Conservation (phyloP, 37 sponge, comb jelly and placozoan genomes). For the Ephydatia muelleri region DNA sequence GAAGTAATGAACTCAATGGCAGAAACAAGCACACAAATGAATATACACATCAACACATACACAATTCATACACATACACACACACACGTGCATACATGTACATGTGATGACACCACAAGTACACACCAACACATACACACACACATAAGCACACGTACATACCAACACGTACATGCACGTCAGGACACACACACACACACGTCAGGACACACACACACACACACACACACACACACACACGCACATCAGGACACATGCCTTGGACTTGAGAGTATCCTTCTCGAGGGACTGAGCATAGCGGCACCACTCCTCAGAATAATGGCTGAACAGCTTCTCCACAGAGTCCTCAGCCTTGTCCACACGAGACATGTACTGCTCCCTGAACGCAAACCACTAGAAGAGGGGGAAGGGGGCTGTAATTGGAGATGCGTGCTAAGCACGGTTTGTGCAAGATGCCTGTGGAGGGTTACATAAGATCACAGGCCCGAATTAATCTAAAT, state of each 20-base stretch:
- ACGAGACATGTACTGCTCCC: slow-evolving; percentile 37
- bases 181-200: too few species aligned
- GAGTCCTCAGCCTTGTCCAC: slow-evolving; percentile 66
- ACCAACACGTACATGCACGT: too few species aligned
- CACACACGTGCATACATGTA: background rate
- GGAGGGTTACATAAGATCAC: too few species aligned
- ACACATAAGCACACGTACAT: too few species aligned
- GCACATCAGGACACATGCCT: slow-evolving; percentile 5
- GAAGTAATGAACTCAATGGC: too few species aligned
- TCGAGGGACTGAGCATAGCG: slow-evolving; percentile 50
- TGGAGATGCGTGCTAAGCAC: too few species aligned
- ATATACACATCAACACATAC: background rate
- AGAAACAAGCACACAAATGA: background rate
- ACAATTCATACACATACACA: background rate
- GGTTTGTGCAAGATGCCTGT: too few species aligned
- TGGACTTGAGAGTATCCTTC: slow-evolving; percentile 21
- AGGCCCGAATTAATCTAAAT: too few species aligned
- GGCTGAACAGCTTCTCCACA: slow-evolving; percentile 46
- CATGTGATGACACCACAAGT: too few species aligned
- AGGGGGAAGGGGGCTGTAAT: background rate
- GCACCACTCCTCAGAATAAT: slow-evolving; percentile 58
- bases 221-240: too few species aligned
- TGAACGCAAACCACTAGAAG: slow-evolving; percentile 48
- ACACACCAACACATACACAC: too few species aligned
- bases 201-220: too few species aligned